Percentiles rank a stretch among this genome's conserved stretches.
Conservation (phyloP, 1,140 invertebrate genomes). For the Tetranychus cinnabarinus region DNA sequence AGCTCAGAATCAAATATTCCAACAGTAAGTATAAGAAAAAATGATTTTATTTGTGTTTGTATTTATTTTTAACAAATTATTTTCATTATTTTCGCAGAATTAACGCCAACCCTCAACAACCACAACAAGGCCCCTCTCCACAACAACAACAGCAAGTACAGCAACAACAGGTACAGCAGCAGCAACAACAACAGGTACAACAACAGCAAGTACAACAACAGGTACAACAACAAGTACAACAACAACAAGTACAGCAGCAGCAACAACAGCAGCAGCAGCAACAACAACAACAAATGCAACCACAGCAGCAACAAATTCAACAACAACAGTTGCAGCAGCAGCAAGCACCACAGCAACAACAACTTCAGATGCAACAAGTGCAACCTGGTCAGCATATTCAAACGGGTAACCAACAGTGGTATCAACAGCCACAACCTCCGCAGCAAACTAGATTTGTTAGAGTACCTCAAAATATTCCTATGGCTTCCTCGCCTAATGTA, state of each 20-base stretch:
- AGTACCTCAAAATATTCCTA: too few species aligned
- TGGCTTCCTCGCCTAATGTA: too few species aligned
- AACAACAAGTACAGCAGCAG: not conserved
- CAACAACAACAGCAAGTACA: slow-evolving; percentile 12
- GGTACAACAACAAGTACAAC: slow-evolving; percentile 4
- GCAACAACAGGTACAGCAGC: slow-evolving; percentile 5
- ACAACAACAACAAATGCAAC: not conserved
- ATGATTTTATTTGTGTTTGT: too few species aligned
- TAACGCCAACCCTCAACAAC: slow-evolving; percentile 15
- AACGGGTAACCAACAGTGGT: too few species aligned
- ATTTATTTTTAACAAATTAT: too few species aligned
- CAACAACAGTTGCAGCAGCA: not conserved
- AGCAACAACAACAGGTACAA: slow-evolving; percentile 1
- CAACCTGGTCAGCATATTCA: not conserved
- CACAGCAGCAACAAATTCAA: not conserved
- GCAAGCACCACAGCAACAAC: not conserved
- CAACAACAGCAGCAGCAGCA: slow-evolving; percentile 6
- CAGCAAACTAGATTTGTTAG: too few species aligned
- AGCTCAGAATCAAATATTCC: not conserved
- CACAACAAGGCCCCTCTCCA: not conserved
- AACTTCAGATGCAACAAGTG: not conserved
- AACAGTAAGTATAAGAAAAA: too few species aligned
- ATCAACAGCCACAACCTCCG: too few species aligned
- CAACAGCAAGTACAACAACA: not conserved
- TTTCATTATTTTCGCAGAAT: slow-evolving; percentile 25